phyloP scores from a whole-genome alignment of 1,140 invertebrate species.

The Palaemon carinicauda region DNA sequence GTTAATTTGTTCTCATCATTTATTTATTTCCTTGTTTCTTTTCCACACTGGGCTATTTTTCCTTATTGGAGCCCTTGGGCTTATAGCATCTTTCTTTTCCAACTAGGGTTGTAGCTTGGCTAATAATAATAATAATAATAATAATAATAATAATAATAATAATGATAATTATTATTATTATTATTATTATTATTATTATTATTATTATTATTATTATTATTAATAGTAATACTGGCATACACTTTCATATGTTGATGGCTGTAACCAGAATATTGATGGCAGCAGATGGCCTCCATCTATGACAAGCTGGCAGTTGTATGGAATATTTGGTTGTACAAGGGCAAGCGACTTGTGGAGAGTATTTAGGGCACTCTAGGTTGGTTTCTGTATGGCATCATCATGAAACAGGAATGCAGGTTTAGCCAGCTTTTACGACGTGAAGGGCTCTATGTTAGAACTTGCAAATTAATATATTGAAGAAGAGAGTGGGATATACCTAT shows the following conservation, averaged over 20 bases:
- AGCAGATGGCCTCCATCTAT: constrained; percentile 21
- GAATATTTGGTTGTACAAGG: background rate
- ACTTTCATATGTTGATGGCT: background rate
- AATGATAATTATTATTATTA: too few species aligned
- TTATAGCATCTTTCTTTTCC: too few species aligned
- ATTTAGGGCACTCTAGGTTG: background rate
- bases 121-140: too few species aligned
- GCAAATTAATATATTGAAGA: constrained; percentile 29
- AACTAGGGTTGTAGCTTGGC: too few species aligned
- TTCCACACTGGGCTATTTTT: too few species aligned
- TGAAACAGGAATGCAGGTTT: constrained; percentile 2
- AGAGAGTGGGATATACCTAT: background rate
- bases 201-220: too few species aligned
- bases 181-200: too few species aligned
- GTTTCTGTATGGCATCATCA: constrained; percentile 14
- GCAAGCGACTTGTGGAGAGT: background rate
- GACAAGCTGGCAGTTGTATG: constrained; percentile 13
- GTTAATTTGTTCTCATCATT: too few species aligned
- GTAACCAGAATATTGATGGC: background rate
- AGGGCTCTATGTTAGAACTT: background rate
- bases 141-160: too few species aligned
- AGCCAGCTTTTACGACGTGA: background rate
- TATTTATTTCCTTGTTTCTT: too few species aligned
- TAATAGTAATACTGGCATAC: background rate
- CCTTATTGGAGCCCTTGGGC: too few species aligned